Evolutionary conservation across 2,797 vertebrate genomes (phyloP).

Genomic region (Ceyx erithaca): DNA sequence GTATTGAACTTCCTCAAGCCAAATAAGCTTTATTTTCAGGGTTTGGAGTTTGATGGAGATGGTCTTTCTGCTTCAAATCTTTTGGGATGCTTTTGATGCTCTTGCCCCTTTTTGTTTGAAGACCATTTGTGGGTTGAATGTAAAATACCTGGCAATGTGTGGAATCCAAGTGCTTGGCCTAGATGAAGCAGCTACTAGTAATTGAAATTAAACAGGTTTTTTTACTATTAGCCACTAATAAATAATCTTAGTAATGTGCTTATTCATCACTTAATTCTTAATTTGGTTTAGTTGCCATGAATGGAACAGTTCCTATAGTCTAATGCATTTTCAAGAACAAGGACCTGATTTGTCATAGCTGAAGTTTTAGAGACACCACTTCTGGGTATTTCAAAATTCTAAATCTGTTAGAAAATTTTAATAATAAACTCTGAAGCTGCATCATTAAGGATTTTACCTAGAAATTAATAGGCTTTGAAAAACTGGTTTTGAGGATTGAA

Average conservation of each 20-base stretch:
- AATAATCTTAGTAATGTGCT: neutral
- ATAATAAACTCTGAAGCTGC: neutral
- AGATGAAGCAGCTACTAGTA: neutral
- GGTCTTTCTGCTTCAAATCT: neutral
- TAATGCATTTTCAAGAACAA: neutral
- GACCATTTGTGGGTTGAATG: neutral
- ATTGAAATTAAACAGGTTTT: neutral
- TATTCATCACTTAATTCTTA: neutral
- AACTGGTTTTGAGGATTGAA: neutral
- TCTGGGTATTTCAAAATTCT: too few species aligned
- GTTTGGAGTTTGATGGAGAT: neutral
- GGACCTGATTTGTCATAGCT: neutral
- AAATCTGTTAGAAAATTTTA: neutral
- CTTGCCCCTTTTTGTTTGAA: neutral
- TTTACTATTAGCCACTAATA: neutral
- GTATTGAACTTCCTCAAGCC: neutral
- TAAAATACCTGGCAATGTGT: neutral
- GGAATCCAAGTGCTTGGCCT: neutral
- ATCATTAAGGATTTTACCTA: neutral
- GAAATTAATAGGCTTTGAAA: neutral
- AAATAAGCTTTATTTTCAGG: neutral
- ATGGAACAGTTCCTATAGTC: neutral
- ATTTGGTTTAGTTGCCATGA: neutral
- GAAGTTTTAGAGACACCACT: neutral
- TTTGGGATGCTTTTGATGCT: neutral